phyloP scores from a whole-genome alignment of 2,113 vertebrate genomes.

The Argyrosomus japonicus region DNA sequence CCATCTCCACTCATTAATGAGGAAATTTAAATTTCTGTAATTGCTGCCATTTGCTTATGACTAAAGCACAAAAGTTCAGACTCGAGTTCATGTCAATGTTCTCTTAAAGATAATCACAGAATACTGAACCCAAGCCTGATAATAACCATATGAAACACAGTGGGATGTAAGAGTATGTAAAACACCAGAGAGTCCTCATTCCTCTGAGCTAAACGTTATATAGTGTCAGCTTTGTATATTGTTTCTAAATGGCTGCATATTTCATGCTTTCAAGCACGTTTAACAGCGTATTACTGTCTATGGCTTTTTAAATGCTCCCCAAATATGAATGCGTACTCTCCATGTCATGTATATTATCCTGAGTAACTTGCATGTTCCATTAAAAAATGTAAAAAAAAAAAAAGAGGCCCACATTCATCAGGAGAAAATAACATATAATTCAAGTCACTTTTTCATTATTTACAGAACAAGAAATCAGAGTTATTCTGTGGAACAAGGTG shows the following conservation, averaged over 20 bases:
- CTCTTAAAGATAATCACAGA: conserved; percentile 36
- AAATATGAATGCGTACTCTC: conserved; percentile 54
- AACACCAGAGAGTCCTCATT: conserved; percentile 44
- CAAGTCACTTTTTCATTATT: conserved; percentile 71
- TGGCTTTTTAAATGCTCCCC: conserved; percentile 39
- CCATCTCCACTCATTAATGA: conserved; percentile 39
- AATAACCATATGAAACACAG: conserved; percentile 30
- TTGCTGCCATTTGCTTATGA: conserved; percentile 42
- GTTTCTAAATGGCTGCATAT: conserved; percentile 32
- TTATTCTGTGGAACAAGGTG: conserved; percentile 78
- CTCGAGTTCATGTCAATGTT: conserved; percentile 34
- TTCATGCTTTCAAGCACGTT: conserved; percentile 41
- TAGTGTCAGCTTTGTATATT: conserved; percentile 50
- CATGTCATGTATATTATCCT: conserved; percentile 52
- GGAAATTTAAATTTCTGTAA: conserved; percentile 51
- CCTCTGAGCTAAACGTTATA: conserved; percentile 20
- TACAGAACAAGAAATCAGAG: conserved; percentile 74
- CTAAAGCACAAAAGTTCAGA: conserved; percentile 36
- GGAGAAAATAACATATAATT: conserved; percentile 68
- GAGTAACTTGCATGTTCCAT: conserved; percentile 40
- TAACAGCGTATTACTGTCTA: conserved; percentile 54
- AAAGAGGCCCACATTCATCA: conserved; percentile 47
- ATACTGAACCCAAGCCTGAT: not conserved
- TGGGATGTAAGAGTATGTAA: conserved; percentile 17
- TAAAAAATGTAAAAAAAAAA: not conserved